These are phyloP conservation scores for Holothuria leucospilota DNA, from an alignment of 53 echinoderm and acorn worm genomes.

Conservation along the genomic window DNA sequence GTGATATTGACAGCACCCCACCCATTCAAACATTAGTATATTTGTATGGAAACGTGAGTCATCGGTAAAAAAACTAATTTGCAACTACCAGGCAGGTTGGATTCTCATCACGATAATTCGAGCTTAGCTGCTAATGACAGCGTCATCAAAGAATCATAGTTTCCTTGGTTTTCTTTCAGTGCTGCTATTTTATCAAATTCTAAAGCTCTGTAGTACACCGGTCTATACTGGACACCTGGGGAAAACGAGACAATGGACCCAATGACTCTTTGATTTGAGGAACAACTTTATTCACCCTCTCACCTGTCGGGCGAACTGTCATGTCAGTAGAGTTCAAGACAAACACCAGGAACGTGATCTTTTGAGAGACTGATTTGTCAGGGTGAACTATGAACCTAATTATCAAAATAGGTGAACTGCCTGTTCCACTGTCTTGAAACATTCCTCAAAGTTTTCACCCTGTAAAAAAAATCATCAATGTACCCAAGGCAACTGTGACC, in stretches of 20 bases:
- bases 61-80: background rate
- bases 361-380: slow-evolving; percentile 44
- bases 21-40: background rate
- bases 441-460: slow-evolving; percentile 38
- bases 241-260: slow-evolving; percentile 12
- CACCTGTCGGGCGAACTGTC: background rate
- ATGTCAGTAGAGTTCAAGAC: slow-evolving; percentile 19
- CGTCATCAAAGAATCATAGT: background rate
- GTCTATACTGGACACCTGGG: slow-evolving; percentile 15
- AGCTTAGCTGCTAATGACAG: background rate
- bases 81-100: background rate
- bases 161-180: slow-evolving; percentile 6
- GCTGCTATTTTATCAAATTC: background rate
- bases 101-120: slow-evolving; percentile 25
- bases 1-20: background rate
- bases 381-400: slow-evolving; percentile 41
- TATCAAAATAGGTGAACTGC: background rate
- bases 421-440: slow-evolving; percentile 4
- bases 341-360: slow-evolving; percentile 49
- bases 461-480: slow-evolving; percentile 55
- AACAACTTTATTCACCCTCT: background rate
- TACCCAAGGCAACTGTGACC: slow-evolving; percentile 49
- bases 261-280: background rate
- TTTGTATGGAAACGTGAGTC: background rate
- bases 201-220: background rate